Evolutionary conservation across 1,140 invertebrate genomes (phyloP).

Genomic region (Glossosoma conforme): DNA sequence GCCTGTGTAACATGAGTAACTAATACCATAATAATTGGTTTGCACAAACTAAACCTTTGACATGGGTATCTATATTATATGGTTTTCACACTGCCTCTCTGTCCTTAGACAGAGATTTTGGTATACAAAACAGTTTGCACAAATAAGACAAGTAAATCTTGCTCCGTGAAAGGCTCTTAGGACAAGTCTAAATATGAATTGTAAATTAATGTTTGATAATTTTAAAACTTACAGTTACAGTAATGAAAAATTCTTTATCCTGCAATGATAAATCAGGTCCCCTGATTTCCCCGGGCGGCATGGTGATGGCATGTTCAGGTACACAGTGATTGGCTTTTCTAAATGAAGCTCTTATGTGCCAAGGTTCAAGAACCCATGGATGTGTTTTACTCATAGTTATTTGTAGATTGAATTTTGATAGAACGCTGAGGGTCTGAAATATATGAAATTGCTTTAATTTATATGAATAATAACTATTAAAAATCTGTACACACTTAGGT

Average conservation of each 20-base stretch:
- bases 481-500: background rate
- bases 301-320: conserved; percentile 63
- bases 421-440: conserved; percentile 53
- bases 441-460: conserved; percentile 16
- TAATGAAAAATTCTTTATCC: conserved; percentile 75
- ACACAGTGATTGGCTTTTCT: conserved; percentile 63
- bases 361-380: conserved; percentile 76
- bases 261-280: conserved; percentile 74
- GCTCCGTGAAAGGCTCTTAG: too few species aligned
- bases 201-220: background rate
- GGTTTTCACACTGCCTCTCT: too few species aligned
- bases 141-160: too few species aligned
- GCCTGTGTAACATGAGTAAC: too few species aligned
- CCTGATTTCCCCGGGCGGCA: conserved; percentile 66
- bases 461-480: conserved; percentile 6
- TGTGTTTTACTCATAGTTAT: conserved; percentile 71
- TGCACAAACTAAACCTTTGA: too few species aligned
- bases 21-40: too few species aligned
- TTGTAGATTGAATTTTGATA: conserved; percentile 51
- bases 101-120: too few species aligned
- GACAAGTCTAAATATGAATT: background rate
- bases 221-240: conserved; percentile 67
- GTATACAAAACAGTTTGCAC: too few species aligned
- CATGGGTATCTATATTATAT: too few species aligned
- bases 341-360: conserved; percentile 71